Conservation (phyloP, 2,888 invertebrate genomes). For the Dryobota labecula region DNA sequence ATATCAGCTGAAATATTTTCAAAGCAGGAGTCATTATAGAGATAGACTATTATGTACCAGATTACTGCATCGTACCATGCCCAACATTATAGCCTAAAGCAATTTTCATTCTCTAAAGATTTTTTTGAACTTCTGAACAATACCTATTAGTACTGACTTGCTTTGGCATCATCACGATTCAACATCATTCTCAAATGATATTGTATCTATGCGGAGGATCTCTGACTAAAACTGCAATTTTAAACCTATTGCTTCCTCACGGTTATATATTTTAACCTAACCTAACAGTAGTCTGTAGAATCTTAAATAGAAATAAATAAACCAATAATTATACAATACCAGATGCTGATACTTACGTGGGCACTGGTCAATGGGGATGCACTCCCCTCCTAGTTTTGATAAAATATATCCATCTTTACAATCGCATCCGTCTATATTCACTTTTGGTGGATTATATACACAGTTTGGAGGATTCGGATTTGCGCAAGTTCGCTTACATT, state of each 20-base stretch:
- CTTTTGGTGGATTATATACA: slow-evolving; percentile 38
- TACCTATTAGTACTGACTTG: not conserved
- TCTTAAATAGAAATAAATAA: not conserved
- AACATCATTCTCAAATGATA: too few relatives aligned
- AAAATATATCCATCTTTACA: slow-evolving; percentile 56
- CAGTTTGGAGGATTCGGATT: slow-evolving; percentile 52
- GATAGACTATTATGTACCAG: not conserved
- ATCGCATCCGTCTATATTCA: slow-evolving; percentile 53
- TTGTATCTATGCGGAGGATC: not conserved
- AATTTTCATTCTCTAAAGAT: not conserved
- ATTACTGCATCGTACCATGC: not conserved
- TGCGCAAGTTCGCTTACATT: slow-evolving; percentile 53
- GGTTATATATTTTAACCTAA: too few relatives aligned
- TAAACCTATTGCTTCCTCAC: too few relatives aligned
- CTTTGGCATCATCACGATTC: too few relatives aligned
- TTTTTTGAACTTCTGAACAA: not conserved
- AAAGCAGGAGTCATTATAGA: not conserved
- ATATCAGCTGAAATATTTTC: slow-evolving; percentile 47
- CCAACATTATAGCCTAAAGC: not conserved
- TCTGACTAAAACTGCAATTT: not conserved
- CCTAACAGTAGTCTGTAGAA: not conserved
- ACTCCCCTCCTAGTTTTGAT: slow-evolving; percentile 41
- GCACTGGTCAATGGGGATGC: slow-evolving; percentile 54
- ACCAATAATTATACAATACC: not conserved
- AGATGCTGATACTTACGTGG: slow-evolving; percentile 45